Base-by-base conservation (phyloP, 1,140 invertebrate genomes). In the Stegodyphus dumicola region DNA sequence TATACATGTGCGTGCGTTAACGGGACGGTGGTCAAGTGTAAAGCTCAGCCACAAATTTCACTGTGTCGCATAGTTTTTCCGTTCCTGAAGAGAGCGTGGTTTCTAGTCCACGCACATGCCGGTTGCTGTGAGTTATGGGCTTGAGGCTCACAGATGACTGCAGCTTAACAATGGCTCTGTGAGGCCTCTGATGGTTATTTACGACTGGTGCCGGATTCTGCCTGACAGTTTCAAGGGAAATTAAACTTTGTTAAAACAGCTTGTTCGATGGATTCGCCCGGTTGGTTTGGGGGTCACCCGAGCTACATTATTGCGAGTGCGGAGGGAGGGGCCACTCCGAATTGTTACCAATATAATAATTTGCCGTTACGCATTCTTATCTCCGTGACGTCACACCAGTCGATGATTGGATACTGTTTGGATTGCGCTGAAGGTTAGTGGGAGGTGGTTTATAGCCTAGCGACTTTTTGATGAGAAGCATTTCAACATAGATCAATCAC, bases 211-310 rank as follows among this genome's bases (percentile, higher is more conserved):
- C 78, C 78, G 78, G 78, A 80, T 80, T 80, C 33, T 56, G 69
- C n/a, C 33, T 80, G 78, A 80, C 78, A 80, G 66, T 80, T 80
- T 80, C 78, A 80, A 80, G 78, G 78, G 78, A 73, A 80, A 80
- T 80, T 80, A 80, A 80, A 80, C 78, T 80, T 80, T 80, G 78
- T 80, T 80, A 80, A 80, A 80, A 80, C 78, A 80, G 78, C 77
- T 78, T 78, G 69, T 78, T 78, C 66, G 65, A 13, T 71, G 78
- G 78, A 80, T 73, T 71, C 69, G 78, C 53, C 53, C 71, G 65
- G 77, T 51, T 71, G 17, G 17, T 66, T 53, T 71, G 78, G 78
- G 78, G 78, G 78, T 80, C 67, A 73, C 67, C 66, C 51, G 66
- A 65, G 77, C 60, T 69, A 78, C 77, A 78, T 69, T 78, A 78